Percentiles rank a stretch among this genome's conserved stretches.
Conservation (phyloP, 2,797 vertebrate species). For the Gymnodraco acuticeps region DNA sequence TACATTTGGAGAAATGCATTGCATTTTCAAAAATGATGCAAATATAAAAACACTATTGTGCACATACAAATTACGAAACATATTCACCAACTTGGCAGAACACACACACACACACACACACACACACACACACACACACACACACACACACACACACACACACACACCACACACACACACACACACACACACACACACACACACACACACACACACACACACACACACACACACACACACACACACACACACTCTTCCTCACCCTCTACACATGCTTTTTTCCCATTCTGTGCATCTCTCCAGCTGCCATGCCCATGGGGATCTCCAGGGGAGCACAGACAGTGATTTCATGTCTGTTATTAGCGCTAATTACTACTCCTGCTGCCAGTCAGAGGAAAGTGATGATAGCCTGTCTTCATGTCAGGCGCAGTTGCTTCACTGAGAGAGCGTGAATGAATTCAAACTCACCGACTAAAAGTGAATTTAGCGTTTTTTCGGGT, state of each 20-base stretch:
- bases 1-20: too few species aligned
- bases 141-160: background rate
- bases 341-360: constrained; percentile 54
- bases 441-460: constrained; percentile 53
- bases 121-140: too few species aligned
- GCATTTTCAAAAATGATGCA: too few species aligned
- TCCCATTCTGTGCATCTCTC: background rate
- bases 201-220: background rate
- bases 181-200: background rate
- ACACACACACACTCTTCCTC: background rate
- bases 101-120: too few species aligned
- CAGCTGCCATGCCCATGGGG: constrained; percentile 31
- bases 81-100: too few species aligned
- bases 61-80: too few species aligned
- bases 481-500: constrained; percentile 46
- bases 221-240: background rate
- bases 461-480: constrained; percentile 37
- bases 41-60: too few species aligned
- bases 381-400: constrained; percentile 54
- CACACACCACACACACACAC: background rate
- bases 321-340: constrained; percentile 35
- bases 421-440: constrained; percentile 42
- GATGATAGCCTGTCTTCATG: constrained; percentile 58
- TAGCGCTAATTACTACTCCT: constrained; percentile 53
- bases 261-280: constrained; percentile 1